A percentile compares a stretch with the other conserved stretches of the same genome.
Conservation (phyloP, 2,888 invertebrate genomes). For the Apamea crenata region DNA sequence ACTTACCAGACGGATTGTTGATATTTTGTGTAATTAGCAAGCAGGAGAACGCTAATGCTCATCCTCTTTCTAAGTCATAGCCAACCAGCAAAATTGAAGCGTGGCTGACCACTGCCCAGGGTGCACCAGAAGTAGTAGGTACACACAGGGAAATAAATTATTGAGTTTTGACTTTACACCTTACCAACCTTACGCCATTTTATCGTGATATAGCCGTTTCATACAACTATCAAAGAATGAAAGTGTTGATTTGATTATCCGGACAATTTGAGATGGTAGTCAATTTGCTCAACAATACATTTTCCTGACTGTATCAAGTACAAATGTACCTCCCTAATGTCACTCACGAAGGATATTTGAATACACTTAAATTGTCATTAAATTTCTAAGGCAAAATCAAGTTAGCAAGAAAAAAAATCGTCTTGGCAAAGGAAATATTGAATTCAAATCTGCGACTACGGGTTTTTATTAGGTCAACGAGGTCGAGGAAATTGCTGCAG, state of each 20-base stretch:
- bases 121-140: neutral
- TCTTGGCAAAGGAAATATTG: conserved; percentile 7
- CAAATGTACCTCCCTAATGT: too few relatives aligned
- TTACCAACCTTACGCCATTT: neutral
- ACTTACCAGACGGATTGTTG: neutral
- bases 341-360: neutral
- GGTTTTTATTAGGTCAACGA: conserved; percentile 36
- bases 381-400: neutral
- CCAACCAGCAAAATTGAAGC: neutral
- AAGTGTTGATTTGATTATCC: neutral
- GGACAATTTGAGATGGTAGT: too few relatives aligned
- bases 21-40: neutral
- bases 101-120: too few relatives aligned
- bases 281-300: neutral
- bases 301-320: neutral
- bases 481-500: conserved; percentile 21
- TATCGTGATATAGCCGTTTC: neutral
- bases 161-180: neutral
- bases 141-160: neutral
- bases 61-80: too few relatives aligned
- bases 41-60: neutral
- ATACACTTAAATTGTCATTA: neutral
- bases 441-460: conserved; percentile 18
- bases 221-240: neutral
- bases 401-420: neutral